These are phyloP conservation scores for Anoplius nigerrimus DNA, from an alignment of 2,888 invertebrate genomes.

Conservation along the genomic window DNA sequence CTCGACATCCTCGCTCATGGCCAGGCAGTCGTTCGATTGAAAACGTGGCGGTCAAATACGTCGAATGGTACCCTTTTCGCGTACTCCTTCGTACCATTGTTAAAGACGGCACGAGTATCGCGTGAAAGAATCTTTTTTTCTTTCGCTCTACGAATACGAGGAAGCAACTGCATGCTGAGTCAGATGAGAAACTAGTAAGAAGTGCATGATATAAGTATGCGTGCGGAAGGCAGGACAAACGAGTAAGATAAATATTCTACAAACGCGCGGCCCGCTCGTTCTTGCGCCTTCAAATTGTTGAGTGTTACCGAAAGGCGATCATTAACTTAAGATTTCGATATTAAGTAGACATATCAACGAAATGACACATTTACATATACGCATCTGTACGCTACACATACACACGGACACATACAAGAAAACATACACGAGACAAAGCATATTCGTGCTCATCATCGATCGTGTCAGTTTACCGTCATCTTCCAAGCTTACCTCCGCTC, in stretches of 20 bases:
- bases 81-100: background rate
- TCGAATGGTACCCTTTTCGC: background rate
- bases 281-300: slow-evolving; percentile 38
- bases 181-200: background rate
- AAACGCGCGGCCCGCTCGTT: slow-evolving; percentile 4
- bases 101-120: background rate
- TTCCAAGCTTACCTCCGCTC: no score
- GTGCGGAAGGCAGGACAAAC: background rate
- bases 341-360: slow-evolving; percentile 71
- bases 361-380: no score
- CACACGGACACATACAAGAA: slow-evolving; percentile 18
- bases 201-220: background rate
- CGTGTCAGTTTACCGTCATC: no score
- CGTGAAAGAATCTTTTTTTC: slow-evolving; percentile 1
- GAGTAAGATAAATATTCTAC: background rate
- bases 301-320: slow-evolving; percentile 54
- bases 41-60: background rate
- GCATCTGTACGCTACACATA: no score
- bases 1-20: background rate
- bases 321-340: slow-evolving; percentile 61
- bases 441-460: slow-evolving; percentile 12
- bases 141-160: slow-evolving; percentile 38
- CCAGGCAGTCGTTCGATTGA: background rate
- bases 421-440: slow-evolving; percentile 28
- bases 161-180: slow-evolving; percentile 19